Percentiles rank a stretch among this genome's conserved stretches.
phyloP scores from a whole-genome alignment of 2,888 invertebrate species.

The Diabrotica balteata region DNA sequence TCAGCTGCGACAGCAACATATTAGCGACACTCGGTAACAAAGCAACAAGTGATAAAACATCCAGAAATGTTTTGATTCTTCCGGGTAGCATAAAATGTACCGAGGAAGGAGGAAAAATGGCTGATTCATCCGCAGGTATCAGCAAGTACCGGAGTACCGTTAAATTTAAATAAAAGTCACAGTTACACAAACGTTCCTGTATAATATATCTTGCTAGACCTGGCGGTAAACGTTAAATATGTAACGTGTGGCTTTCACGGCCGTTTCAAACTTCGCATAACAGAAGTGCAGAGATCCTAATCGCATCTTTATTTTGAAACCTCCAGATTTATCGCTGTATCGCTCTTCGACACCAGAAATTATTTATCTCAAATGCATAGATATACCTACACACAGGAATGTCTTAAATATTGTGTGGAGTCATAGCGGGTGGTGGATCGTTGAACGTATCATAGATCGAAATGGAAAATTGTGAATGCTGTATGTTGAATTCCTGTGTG shows the following conservation, averaged over 20 bases:
- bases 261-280: slow-evolving; percentile 3
- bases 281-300: slow-evolving; percentile 4
- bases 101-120: slow-evolving; percentile 11
- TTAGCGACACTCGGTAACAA: no score
- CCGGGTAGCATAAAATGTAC: slow-evolving; percentile 7
- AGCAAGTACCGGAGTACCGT: slow-evolving; percentile 22
- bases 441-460: no score
- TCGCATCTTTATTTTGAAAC: neutral
- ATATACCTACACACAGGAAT: no score
- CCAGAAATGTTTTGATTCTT: slow-evolving; percentile 6
- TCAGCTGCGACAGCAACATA: no score
- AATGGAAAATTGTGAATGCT: no score
- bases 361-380: no score
- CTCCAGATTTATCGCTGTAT: no score
- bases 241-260: slow-evolving; percentile 8
- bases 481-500: no score
- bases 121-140: slow-evolving; percentile 24
- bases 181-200: slow-evolving; percentile 34
- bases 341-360: no score
- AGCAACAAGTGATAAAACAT: neutral
- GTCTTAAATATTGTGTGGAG: no score
- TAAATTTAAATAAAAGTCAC: slow-evolving; percentile 34
- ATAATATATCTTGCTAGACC: slow-evolving; percentile 30
- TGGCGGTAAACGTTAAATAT: slow-evolving; percentile 16
- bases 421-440: no score